A percentile compares a stretch with the other conserved stretches of the same genome.
Conservation (phyloP, 2,888 invertebrate species). For the Luffia ferchaultella region DNA sequence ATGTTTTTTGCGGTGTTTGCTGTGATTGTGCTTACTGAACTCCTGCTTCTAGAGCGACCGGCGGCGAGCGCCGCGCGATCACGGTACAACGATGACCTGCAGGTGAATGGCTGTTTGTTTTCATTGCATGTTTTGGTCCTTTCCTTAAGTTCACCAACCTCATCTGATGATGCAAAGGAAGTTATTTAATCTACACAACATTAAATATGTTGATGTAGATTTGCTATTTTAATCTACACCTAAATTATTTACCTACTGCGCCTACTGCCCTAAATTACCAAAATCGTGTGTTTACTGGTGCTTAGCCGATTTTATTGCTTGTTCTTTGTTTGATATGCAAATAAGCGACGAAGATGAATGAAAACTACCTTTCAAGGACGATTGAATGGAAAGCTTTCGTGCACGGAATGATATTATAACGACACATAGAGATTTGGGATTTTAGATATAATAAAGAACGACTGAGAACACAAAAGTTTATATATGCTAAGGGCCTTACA, state of each 20-base stretch:
- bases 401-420: neutral
- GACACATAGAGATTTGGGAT: neutral
- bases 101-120: conserved; percentile 55
- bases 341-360: neutral
- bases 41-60: conserved; percentile 71
- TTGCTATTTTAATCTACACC: too few species aligned
- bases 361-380: neutral
- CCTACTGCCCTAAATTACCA: too few species aligned
- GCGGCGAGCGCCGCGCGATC: conserved; percentile 56
- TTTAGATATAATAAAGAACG: neutral
- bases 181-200: too few species aligned
- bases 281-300: too few species aligned
- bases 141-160: conserved; percentile 1
- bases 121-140: neutral
- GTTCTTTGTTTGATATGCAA: neutral
- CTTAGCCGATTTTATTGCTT: too few species aligned
- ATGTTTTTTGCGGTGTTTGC: conserved; percentile 92
- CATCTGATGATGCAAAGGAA: too few species aligned
- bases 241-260: too few species aligned
- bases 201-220: too few species aligned
- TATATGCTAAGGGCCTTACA: too few species aligned
- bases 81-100: conserved; percentile 77
- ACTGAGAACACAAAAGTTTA: too few species aligned
- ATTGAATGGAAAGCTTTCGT: neutral
- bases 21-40: conserved; percentile 86